These are phyloP conservation scores for Drosophila kurseongensis DNA, from an alignment of 1,140 invertebrate species.

Conservation along the genomic window DNA sequence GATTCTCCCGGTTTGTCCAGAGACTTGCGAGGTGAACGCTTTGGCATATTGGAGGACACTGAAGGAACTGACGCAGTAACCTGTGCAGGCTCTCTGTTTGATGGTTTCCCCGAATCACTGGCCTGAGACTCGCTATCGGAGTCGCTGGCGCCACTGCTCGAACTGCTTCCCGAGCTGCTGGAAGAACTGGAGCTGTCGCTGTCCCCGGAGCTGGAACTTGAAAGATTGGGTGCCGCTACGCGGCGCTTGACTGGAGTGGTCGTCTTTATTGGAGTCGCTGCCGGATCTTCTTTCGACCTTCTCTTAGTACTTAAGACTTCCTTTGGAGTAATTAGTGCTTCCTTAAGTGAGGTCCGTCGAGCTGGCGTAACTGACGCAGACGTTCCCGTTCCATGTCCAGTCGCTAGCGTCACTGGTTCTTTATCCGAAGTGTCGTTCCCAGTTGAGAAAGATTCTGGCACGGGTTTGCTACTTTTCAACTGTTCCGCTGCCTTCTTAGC, in stretches of 20 bases:
- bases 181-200: slow-evolving; percentile 61
- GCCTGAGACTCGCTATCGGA: slow-evolving; percentile 42
- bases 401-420: slow-evolving; percentile 8
- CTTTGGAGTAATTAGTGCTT: slow-evolving; percentile 30
- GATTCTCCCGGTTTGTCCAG: slow-evolving; percentile 53
- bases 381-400: slow-evolving; percentile 7
- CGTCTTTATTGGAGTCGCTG: slow-evolving; percentile 9
- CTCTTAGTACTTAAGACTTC: slow-evolving; percentile 32
- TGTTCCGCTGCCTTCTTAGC: slow-evolving; percentile 96
- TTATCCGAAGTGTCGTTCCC: slow-evolving; percentile 25
- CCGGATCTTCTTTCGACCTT: slow-evolving; percentile 63
- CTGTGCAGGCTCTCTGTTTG: slow-evolving; percentile 15
- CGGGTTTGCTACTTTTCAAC: slow-evolving; percentile 91
- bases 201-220: slow-evolving; percentile 65
- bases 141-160: slow-evolving; percentile 52
- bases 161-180: slow-evolving; percentile 51
- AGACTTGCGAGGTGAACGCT: slow-evolving; percentile 74
- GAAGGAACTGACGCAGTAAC: background rate
- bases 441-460: slow-evolving; percentile 41
- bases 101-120: slow-evolving; percentile 45
- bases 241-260: slow-evolving; percentile 58
- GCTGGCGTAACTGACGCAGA: slow-evolving; percentile 6
- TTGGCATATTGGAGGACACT: slow-evolving; percentile 59
- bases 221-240: slow-evolving; percentile 62
- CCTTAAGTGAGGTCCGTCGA: slow-evolving; percentile 54